Percentiles rank a stretch among this genome's conserved stretches.
Conservation (phyloP, 2,797 vertebrate genomes). For the Urosaurus nigricauda region DNA sequence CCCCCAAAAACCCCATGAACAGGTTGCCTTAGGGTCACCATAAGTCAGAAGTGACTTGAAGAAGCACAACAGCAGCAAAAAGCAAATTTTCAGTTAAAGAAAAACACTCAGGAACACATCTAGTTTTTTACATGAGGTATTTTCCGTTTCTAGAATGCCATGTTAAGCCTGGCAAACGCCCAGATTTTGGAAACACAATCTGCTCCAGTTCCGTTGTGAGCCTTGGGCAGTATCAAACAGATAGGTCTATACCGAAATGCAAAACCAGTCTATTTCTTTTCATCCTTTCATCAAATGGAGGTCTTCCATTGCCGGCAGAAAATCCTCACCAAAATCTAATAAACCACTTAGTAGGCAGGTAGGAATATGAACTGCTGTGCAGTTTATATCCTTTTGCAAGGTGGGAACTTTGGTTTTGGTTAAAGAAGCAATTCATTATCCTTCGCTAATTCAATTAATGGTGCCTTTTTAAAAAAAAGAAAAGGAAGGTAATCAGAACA, state of each 20-base stretch:
- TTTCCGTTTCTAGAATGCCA: not conserved
- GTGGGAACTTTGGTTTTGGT: not conserved
- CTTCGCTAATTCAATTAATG: conserved; percentile 59
- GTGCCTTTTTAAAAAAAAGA: conserved; percentile 2
- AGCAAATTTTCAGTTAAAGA: too few species aligned
- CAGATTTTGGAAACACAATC: not conserved
- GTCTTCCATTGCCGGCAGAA: not conserved
- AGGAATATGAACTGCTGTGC: not conserved
- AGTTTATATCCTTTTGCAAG: conserved; percentile 15
- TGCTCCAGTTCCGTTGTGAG: not conserved
- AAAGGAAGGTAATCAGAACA: not conserved
- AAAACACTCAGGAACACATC: too few species aligned
- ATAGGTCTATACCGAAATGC: not conserved
- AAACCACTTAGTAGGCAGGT: conserved; percentile 26
- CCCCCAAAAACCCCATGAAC: too few species aligned
- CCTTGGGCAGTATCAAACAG: not conserved
- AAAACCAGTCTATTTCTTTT: not conserved
- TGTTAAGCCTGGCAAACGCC: not conserved
- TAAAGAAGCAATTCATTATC: conserved; percentile 31
- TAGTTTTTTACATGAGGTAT: too few species aligned
- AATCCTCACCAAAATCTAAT: not conserved
- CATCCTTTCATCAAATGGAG: not conserved
- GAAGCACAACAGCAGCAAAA: too few species aligned
- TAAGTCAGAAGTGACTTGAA: too few species aligned
- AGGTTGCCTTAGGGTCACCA: too few species aligned